Evolutionary conservation across 2,888 invertebrate genomes (phyloP), one percentile per base, ranked within the genome.

Genomic region (Orchesellides sinensis): DNA sequence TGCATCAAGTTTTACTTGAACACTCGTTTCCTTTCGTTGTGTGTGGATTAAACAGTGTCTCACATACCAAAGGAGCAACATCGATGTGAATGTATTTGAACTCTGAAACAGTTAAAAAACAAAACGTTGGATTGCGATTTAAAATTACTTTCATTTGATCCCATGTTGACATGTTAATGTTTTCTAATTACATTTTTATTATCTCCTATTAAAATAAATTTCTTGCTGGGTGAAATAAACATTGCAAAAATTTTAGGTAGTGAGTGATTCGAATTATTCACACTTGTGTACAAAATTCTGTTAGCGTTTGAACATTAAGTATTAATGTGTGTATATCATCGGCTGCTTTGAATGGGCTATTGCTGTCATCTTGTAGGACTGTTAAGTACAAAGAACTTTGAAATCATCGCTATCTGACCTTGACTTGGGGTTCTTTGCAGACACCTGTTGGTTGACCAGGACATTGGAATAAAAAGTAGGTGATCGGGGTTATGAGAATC

Each of bases 131-230:
- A 40, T 63, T 25, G 63, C 40, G 63, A 63, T 63, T 63, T 63
- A 40, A n/a, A 19, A 35, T 21, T 5, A 21, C 27, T 40, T 14
- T 5, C 35, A 45, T 23, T 17, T 32, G 14, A 65, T 40, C 45
- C 29, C 47, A 2, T 66, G 47, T 66, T 66, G 63, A 66, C 66
- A 66, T 21, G 25, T 47, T 66, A 66, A 45, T 66, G 66, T 66
- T 47, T 14, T 45, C 49, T 49, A 23, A 66, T 66, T 66, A 17
- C n/a, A n/a, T n/a, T n/a, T n/a, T n/a, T n/a, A n/a, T n/a, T n/a
- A n/a, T n/a, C 47, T 27, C 66, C 66, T 47, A 40, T 27, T 25
- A 12, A 17, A 63, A 63, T 10, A 12, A 14, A 12, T 29, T 29
- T 59, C 17, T 10, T n/a, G 1, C n/a, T 27, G 32, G 8, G 10